A percentile compares a stretch with the other conserved stretches of the same genome.
phyloP scores from a whole-genome alignment of 2,797 vertebrate genomes.

The Pangasius sanitwongsei region DNA sequence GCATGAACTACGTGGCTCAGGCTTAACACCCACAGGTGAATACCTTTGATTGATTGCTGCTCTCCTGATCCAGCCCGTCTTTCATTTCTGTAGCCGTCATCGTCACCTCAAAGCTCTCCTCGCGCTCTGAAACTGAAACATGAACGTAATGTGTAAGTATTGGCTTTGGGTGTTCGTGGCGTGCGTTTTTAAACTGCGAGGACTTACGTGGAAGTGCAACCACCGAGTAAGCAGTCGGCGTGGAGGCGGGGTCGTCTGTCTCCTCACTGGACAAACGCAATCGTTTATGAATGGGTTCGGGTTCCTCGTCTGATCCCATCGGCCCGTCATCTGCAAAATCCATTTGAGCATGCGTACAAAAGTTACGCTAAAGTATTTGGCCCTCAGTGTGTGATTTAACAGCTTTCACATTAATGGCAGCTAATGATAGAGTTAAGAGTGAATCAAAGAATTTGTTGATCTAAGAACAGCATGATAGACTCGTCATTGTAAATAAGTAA shows the following conservation, averaged over 20 bases:
- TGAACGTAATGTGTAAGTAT: neutral
- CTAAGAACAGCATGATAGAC: too few species aligned
- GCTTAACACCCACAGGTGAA: neutral
- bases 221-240: slow-evolving; percentile 84
- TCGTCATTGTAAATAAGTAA: too few species aligned
- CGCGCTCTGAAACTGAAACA: slow-evolving; percentile 86
- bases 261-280: slow-evolving; percentile 84
- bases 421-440: neutral
- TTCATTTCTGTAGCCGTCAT: slow-evolving; percentile 92
- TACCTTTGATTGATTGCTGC: slow-evolving; percentile 91
- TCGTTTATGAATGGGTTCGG: slow-evolving; percentile 88
- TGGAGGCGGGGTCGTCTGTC: slow-evolving; percentile 75
- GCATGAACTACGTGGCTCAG: neutral
- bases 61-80: slow-evolving; percentile 86
- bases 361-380: neutral
- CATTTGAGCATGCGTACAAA: neutral
- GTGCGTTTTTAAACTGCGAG: neutral
- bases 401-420: neutral
- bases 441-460: neutral
- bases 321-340: slow-evolving; percentile 72
- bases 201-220: slow-evolving; percentile 91
- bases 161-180: neutral
- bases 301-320: slow-evolving; percentile 81
- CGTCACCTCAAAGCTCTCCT: slow-evolving; percentile 96
- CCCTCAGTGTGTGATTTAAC: neutral